These are phyloP conservation scores for Hypolimnas misippus DNA, from an alignment of 2,888 invertebrate genomes.

Conservation along the genomic window DNA sequence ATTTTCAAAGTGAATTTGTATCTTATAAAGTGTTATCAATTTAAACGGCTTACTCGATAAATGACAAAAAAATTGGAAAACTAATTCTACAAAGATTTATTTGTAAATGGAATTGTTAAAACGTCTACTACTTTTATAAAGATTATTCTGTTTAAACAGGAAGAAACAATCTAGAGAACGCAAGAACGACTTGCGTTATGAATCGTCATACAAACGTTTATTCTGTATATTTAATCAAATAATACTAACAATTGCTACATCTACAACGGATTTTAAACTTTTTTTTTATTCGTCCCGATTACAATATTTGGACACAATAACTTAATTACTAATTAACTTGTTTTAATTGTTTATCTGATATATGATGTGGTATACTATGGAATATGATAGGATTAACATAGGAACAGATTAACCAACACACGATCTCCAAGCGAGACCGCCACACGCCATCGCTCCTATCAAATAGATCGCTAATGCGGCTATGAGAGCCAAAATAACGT, in stretches of 20 bases:
- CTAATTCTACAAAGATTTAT: too few species aligned
- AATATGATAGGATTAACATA: slow-evolving; percentile 15
- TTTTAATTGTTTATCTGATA: slow-evolving; percentile 6
- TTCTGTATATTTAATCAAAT: background rate
- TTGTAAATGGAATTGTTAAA: background rate
- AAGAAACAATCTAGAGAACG: background rate
- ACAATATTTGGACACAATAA: slow-evolving; percentile 4
- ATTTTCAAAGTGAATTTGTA: too few species aligned
- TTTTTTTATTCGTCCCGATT: background rate
- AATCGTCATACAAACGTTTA: background rate
- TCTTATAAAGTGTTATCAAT: too few species aligned
- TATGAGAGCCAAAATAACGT: slow-evolving; percentile 87
- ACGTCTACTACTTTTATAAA: background rate
- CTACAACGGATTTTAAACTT: background rate
- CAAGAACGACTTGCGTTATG: background rate
- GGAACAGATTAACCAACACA: slow-evolving; percentile 81
- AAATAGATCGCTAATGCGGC: slow-evolving; percentile 91
- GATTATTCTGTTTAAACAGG: background rate
- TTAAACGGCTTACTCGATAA: too few species aligned
- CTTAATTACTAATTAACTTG: slow-evolving; percentile 23
- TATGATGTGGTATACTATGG: slow-evolving; percentile 23
- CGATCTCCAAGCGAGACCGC: slow-evolving; percentile 90
- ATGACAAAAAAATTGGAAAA: background rate
- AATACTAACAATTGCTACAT: slow-evolving; percentile 1
- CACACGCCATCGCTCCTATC: slow-evolving; percentile 94